phyloP scores from a whole-genome alignment of 2,797 vertebrate genomes.

The Vultur gryphus region DNA sequence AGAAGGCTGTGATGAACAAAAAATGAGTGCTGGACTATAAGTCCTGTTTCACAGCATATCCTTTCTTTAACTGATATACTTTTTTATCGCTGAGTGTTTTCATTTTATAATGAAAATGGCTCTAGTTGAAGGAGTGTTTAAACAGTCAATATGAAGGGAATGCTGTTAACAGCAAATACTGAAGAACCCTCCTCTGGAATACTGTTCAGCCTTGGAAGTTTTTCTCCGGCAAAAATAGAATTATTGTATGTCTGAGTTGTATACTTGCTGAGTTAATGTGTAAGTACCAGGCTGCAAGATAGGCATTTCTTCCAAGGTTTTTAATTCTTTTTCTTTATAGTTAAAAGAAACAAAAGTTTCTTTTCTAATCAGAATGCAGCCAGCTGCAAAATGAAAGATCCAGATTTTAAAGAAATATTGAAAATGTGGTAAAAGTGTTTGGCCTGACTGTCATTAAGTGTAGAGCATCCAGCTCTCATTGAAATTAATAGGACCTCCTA shows the following conservation, averaged over 20 bases:
- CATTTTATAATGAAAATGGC: background rate
- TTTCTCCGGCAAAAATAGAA: background rate
- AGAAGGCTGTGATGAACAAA: background rate
- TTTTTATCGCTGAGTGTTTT: slow-evolving; percentile 1
- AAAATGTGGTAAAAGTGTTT: background rate
- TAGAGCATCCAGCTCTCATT: background rate
- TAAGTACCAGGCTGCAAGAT: background rate
- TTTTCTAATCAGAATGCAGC: background rate
- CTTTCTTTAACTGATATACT: background rate
- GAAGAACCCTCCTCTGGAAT: background rate
- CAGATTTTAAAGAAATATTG: background rate
- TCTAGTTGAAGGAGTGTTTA: background rate
- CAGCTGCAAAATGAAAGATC: background rate
- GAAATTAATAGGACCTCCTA: background rate
- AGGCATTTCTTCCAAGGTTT: background rate
- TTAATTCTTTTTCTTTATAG: background rate
- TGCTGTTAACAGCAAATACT: background rate
- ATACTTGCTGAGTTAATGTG: background rate
- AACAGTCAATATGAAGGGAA: background rate
- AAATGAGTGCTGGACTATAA: background rate
- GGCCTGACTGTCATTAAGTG: background rate
- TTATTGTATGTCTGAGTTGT: background rate
- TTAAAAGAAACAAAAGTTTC: background rate
- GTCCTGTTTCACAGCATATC: background rate
- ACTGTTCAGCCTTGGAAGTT: background rate